phyloP scores from a whole-genome alignment of 37 sponge, comb jelly and placozoan species.

The Geodia barretti region DNA sequence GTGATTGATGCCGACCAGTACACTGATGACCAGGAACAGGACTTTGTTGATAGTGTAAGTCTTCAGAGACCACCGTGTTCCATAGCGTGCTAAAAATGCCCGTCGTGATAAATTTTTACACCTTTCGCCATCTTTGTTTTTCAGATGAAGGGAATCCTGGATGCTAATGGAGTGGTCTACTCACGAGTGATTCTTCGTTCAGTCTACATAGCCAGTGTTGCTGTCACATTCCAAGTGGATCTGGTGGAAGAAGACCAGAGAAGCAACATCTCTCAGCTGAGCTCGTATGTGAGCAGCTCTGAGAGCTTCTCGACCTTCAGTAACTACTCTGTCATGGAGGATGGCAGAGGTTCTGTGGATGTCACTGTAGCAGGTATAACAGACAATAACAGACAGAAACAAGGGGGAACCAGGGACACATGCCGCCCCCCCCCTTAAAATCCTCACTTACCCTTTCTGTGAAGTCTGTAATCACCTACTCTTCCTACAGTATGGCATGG shows the following conservation, averaged over 20 bases:
- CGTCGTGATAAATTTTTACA: background rate
- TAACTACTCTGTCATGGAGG: background rate
- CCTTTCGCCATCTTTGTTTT: background rate
- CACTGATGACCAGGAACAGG: background rate
- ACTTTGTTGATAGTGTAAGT: background rate
- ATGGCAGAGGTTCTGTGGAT: background rate
- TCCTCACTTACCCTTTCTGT: too few relatives aligned
- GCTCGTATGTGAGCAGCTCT: background rate
- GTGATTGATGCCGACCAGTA: conserved; percentile 5
- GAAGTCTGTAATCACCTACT: too few relatives aligned
- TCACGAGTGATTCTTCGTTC: conserved; percentile 18
- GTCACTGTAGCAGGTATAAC: background rate
- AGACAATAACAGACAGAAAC: too few relatives aligned
- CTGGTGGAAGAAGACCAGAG: background rate
- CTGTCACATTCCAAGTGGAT: conserved; percentile 9
- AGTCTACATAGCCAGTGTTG: conserved; percentile 5
- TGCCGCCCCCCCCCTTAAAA: too few relatives aligned
- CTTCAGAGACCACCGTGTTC: background rate
- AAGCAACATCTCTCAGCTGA: background rate
- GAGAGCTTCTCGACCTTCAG: background rate
- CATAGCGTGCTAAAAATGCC: background rate
- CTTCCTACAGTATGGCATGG: too few relatives aligned
- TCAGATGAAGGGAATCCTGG: conserved; percentile 8
- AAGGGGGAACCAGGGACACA: too few relatives aligned
- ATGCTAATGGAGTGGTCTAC: conserved; percentile 7